Percentiles rank a stretch among this genome's conserved stretches.
Evolutionary conservation across 1,140 invertebrate species (phyloP).

Genomic region (Lasioglossum albipes): DNA sequence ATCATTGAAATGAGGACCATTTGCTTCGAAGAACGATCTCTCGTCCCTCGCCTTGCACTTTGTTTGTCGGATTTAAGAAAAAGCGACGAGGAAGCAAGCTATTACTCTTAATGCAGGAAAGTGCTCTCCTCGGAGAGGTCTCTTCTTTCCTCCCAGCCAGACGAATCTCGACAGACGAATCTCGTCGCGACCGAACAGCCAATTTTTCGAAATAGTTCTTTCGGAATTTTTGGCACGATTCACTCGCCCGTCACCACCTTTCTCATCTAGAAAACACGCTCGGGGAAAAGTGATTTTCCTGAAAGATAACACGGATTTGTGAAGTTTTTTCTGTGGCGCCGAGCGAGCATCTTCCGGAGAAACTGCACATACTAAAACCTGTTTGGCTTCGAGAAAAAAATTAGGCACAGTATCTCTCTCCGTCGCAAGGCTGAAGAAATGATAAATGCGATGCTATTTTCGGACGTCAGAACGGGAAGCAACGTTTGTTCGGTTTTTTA

Average conservation of each 20-base stretch:
- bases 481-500: neutral
- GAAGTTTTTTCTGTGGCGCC: neutral
- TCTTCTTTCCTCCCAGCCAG: slow-evolving; percentile 3
- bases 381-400: neutral
- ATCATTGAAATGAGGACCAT: no score
- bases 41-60: neutral
- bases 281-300: neutral
- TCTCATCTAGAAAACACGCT: neutral
- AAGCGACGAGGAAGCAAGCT: neutral
- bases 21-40: neutral
- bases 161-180: neutral
- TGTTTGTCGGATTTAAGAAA: neutral
- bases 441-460: neutral
- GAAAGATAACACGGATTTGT: neutral
- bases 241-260: no score
- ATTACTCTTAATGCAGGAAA: slow-evolving; percentile 27
- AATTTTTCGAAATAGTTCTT: neutral
- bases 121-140: slow-evolving; percentile 9
- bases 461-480: neutral
- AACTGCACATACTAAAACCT: no score
- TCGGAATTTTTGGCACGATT: neutral
- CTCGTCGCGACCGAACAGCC: no score
- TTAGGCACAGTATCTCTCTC: neutral
- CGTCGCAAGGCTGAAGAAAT: neutral
- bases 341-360: no score